These are phyloP conservation scores for Anoplophora glabripennis DNA, from an alignment of 1,140 invertebrate genomes.

Conservation along the genomic window DNA sequence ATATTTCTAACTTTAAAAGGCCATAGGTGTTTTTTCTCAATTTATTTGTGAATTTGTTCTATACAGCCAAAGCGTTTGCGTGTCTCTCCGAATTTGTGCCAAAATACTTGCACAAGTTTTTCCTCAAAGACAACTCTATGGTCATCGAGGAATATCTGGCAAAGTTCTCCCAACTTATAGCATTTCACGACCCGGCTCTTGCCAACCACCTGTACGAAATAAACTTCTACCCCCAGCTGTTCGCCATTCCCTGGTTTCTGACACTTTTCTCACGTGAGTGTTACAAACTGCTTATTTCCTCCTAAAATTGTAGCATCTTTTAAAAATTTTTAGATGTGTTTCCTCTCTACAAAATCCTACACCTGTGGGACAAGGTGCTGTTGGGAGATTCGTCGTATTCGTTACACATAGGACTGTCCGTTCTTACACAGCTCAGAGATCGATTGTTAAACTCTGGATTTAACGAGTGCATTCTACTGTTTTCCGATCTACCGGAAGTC, in stretches of 20 bases:
- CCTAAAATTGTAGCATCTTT: conserved; percentile 2
- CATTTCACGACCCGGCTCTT: conserved; percentile 92
- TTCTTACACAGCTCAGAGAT: conserved; percentile 83
- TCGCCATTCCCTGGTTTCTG: conserved; percentile 99
- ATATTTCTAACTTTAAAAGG: too few relatives aligned
- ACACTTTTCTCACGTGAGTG: conserved; percentile 98
- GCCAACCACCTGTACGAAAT: conserved; percentile 90
- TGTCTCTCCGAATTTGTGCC: conserved; percentile 93
- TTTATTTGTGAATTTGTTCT: conserved; percentile 17
- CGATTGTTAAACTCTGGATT: conserved; percentile 86
- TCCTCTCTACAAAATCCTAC: conserved; percentile 96
- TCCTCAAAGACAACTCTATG: conserved; percentile 96
- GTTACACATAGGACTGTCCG: conserved; percentile 90
- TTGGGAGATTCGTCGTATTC: conserved; percentile 93
- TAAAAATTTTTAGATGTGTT: conserved; percentile 78
- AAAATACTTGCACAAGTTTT: conserved; percentile 96
- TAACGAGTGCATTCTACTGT: conserved; percentile 95
- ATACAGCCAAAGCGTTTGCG: conserved; percentile 86
- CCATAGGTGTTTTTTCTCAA: not conserved
- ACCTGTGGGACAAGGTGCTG: conserved; percentile 95
- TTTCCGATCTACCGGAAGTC: conserved; percentile 97
- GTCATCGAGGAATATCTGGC: conserved; percentile 97
- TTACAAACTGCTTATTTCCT: not conserved
- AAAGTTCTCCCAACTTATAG: conserved; percentile 94
- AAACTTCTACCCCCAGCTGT: conserved; percentile 95